Percentiles rank a stretch among this genome's conserved stretches.
Evolutionary conservation across 1,140 invertebrate species (phyloP).

Genomic region (Sminthurides bifidus): DNA sequence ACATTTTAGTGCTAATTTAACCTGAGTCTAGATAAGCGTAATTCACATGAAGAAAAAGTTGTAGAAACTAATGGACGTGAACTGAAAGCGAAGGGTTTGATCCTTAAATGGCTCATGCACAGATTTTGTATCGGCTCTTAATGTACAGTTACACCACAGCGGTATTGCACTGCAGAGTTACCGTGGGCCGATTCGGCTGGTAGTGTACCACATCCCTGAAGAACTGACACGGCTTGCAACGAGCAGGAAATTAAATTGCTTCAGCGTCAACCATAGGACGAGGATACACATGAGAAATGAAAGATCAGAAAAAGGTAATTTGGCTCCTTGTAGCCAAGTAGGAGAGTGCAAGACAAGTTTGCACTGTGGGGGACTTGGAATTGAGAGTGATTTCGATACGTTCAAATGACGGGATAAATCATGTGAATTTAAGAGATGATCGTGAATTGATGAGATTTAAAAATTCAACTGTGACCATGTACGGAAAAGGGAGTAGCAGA

Average conservation of each 20-base stretch:
- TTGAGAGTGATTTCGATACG: slow-evolving; percentile 5
- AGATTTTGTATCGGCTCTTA: no score
- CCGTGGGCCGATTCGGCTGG: neutral
- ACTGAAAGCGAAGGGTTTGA: neutral
- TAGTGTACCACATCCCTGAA: neutral
- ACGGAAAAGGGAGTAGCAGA: neutral
- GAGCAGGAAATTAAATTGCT: neutral
- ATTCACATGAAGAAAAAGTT: slow-evolving; percentile 17
- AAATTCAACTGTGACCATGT: no score
- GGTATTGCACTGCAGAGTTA: neutral
- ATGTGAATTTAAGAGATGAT: no score
- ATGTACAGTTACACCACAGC: no score
- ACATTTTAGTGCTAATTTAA: slow-evolving; percentile 25
- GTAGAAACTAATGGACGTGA: slow-evolving; percentile 11
- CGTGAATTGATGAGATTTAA: no score
- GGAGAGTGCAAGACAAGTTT: slow-evolving; percentile 5
- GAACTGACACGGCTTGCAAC: neutral
- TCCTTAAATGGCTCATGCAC: no score
- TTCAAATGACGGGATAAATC: slow-evolving; percentile 2
- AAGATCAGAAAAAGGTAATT: no score
- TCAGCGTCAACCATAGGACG: no score
- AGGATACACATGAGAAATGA: no score
- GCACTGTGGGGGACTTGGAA: no score
- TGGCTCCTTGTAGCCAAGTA: neutral
- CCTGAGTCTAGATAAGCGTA: slow-evolving; percentile 25